Evolutionary conservation across 1,140 invertebrate genomes (phyloP).

Genomic region (Schlechtendalia chinensis): DNA sequence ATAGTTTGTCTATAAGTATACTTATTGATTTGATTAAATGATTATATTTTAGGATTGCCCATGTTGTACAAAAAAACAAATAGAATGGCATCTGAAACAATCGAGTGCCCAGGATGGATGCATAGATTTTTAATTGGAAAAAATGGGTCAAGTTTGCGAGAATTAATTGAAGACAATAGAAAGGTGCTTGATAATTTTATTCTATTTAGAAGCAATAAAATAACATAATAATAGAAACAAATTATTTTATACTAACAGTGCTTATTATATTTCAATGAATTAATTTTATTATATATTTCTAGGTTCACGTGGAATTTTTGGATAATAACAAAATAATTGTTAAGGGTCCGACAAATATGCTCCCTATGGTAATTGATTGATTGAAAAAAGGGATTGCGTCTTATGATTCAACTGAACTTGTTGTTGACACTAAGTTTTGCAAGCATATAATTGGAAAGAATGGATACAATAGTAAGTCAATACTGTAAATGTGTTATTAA

Average conservation of each 20-base stretch:
- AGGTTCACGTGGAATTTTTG: conserved; percentile 86
- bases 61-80: conserved; percentile 96
- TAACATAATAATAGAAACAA: too few relatives aligned
- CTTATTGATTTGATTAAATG: background rate
- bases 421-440: conserved; percentile 85
- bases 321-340: conserved; percentile 90
- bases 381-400: conserved; percentile 76
- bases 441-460: conserved; percentile 97
- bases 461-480: conserved; percentile 75
- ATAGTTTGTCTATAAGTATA: too few relatives aligned
- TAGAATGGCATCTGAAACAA: conserved; percentile 80
- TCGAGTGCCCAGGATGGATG: conserved; percentile 91
- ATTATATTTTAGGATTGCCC: conserved; percentile 68
- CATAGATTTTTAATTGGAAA: conserved; percentile 90
- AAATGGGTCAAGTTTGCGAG: conserved; percentile 90
- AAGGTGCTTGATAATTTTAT: conserved; percentile 95
- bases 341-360: conserved; percentile 94
- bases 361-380: conserved; percentile 77
- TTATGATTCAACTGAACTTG: conserved; percentile 67
- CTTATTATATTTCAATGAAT: background rate
- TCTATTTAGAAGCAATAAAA: conserved; percentile 80
- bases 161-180: conserved; percentile 91
- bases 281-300: conserved; percentile 11
- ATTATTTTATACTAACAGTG: background rate
- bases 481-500: background rate